A percentile compares a stretch with the other conserved stretches of the same genome.
Evolutionary conservation across 1,140 invertebrate genomes (phyloP).

Genomic region (Ceratosolen fusciceps): DNA sequence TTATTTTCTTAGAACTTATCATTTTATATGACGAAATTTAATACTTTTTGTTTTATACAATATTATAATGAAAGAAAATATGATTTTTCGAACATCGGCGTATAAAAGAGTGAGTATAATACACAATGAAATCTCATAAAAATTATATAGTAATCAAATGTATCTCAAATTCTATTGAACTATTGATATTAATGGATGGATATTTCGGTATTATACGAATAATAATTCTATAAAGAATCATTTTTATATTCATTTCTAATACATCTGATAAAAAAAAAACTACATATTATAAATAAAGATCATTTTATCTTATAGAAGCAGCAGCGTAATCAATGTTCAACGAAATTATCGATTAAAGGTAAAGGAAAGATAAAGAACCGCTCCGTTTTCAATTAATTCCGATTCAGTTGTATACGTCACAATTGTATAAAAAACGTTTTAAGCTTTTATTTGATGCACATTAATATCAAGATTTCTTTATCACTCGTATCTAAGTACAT

Average conservation of each 20-base stretch:
- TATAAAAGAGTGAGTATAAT: too few species aligned
- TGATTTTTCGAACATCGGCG: too few species aligned
- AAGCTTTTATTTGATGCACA: not conserved
- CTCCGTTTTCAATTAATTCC: too few species aligned
- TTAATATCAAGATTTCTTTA: not conserved
- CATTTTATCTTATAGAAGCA: too few species aligned
- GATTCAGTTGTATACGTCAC: too few species aligned
- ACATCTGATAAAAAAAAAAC: not conserved
- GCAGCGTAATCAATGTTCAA: not conserved
- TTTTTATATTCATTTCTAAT: not conserved
- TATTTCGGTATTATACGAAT: not conserved
- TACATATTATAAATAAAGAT: not conserved
- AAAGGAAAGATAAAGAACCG: too few species aligned
- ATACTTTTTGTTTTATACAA: not conserved
- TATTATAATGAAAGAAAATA: not conserved
- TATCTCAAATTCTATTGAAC: not conserved
- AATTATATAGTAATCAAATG: not conserved
- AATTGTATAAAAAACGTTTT: too few species aligned
- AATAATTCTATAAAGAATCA: not conserved
- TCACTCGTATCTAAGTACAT: not conserved
- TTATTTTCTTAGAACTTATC: not conserved
- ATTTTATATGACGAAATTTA: not conserved
- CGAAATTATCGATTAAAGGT: too few species aligned
- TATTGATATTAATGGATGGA: not conserved
- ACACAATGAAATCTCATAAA: not conserved